Base-by-base conservation (phyloP, 2,888 invertebrate genomes). In the Ennomos erosarius region DNA sequence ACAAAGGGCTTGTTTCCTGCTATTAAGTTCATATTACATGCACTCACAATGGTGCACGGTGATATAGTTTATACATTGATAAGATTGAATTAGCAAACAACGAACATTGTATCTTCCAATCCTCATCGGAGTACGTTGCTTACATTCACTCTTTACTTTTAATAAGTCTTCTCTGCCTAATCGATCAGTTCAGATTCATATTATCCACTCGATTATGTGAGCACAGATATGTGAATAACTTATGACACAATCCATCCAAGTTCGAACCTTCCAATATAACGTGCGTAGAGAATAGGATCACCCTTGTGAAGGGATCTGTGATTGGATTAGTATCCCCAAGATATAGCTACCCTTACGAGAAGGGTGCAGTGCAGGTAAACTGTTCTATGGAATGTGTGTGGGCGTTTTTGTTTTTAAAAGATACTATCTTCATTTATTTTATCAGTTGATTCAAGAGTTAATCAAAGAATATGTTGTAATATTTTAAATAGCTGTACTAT, bases 1-100 rank as follows among this genome's bases (percentile, higher is more conserved):
- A 86, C 86, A 87, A 87, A 87, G 85, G 86, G 79, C 82, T 74
- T 75, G 83, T 82, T 84, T 88, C 85, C 88, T 88, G 87, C 79
- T 83, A 82, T 84, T 81, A 83, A 78, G 75, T 78, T 79, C 74
- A 79, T 78, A 81, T 75, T 73, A 76, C 59, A 71, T 73, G 72
- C 71, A 74, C 36, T 73, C 62, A 75, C 73, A 75, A 73, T 72
- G 65, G 61, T 57, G 56, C 55, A 68, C 55, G 53, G 59, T 58
- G 26, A 52, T 50, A 46, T 40, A 45, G 35, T 39, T 56, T 34
- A 47, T 33, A 13, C 51, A 57, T 38, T 50, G 45, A 45, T 50
- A 51, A 55, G 37, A 45, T 33, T 45, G n/a, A 54, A 40, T n/a
- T 36, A 34, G 10, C 26, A 26, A 26, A 37, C 37, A 37, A n/a